These are phyloP conservation scores for Tetrax tetrax DNA, from an alignment of 2,113 vertebrate genomes.

Conservation along the genomic window DNA sequence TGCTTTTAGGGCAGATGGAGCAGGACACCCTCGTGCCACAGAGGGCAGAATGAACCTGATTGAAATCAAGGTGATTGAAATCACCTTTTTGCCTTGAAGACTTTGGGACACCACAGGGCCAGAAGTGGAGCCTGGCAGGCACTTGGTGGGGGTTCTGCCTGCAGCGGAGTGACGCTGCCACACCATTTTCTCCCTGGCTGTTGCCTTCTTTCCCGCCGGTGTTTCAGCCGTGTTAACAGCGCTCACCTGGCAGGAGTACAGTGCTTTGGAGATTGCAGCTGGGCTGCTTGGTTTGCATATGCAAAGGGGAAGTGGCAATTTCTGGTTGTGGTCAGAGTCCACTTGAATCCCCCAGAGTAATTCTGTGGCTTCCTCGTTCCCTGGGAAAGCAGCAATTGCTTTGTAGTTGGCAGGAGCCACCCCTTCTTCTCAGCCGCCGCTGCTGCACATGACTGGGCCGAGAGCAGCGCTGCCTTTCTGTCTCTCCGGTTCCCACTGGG, in stretches of 20 bases:
- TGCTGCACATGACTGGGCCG: not conserved
- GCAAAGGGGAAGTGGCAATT: not conserved
- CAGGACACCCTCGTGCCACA: not conserved
- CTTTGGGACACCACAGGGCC: not conserved
- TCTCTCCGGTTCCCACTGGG: accelerated
- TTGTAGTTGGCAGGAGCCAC: not conserved
- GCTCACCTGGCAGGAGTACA: not conserved
- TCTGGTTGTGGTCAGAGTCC: conserved; percentile 47
- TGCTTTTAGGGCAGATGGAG: not conserved
- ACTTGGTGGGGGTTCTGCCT: not conserved
- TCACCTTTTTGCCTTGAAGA: not conserved
- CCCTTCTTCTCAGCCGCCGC: not conserved
- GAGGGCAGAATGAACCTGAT: not conserved
- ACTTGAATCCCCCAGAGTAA: conserved; percentile 1
- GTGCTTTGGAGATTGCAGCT: not conserved
- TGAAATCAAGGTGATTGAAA: not conserved
- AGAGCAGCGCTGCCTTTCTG: not conserved
- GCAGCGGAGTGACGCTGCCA: not conserved
- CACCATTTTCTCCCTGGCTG: not conserved
- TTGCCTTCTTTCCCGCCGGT: accelerated
- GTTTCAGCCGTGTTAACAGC: not conserved
- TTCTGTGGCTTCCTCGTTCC: conserved; percentile 23
- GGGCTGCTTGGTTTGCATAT: not conserved
- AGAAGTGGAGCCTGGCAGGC: not conserved
- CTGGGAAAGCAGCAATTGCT: conserved; percentile 27